Evolutionary conservation across 2,113 vertebrate species (phyloP).

Genomic region (Oreotrochilus melanogaster): DNA sequence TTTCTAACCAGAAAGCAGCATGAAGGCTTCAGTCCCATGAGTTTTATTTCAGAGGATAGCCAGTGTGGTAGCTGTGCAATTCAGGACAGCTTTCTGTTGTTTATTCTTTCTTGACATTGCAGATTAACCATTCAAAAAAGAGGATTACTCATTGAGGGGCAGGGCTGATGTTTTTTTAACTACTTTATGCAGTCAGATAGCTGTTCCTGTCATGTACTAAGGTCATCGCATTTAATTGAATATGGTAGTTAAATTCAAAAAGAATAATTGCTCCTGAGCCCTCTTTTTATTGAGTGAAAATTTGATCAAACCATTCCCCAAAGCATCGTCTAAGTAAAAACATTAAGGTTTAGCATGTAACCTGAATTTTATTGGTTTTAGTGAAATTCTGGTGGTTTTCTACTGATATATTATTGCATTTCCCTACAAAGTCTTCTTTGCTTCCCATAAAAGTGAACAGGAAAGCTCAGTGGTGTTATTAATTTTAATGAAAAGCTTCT

Average conservation of each 20-base stretch:
- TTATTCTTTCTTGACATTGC: not conserved
- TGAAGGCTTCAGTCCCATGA: not conserved
- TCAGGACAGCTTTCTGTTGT: not conserved
- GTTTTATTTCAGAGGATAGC: not conserved
- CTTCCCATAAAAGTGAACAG: not conserved
- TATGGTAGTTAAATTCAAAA: not conserved
- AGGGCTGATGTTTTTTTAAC: not conserved
- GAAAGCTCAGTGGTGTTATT: not conserved
- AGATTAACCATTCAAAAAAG: constrained; percentile 1
- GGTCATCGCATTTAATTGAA: not conserved
- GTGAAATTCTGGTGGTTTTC: not conserved
- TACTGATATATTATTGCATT: not conserved
- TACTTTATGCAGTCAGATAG: not conserved
- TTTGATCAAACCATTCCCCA: not conserved
- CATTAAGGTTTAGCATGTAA: not conserved
- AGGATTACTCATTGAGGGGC: not conserved
- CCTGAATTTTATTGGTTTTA: not conserved
- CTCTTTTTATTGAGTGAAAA: constrained; percentile 20
- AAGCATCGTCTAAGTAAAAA: not conserved
- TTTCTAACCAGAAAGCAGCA: not conserved
- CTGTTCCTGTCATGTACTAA: not conserved
- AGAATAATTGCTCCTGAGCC: not conserved
- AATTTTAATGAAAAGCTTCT: constrained; percentile 22
- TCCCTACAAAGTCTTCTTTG: not conserved
- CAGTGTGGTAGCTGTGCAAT: not conserved